Evolutionary conservation across 1,140 invertebrate species (phyloP).

Genomic region (Lepidurus apus): DNA sequence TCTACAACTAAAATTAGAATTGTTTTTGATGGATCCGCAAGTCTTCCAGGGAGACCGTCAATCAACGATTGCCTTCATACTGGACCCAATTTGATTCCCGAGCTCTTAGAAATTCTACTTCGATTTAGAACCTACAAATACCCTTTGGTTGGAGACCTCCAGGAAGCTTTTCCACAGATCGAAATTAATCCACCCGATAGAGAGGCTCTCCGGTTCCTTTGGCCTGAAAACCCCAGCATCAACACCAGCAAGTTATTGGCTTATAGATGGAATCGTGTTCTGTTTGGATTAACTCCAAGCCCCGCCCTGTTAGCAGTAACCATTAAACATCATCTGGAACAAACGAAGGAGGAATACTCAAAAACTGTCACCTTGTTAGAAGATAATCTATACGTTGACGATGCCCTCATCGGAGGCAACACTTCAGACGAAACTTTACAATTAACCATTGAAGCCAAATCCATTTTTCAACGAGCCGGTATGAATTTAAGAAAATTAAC

Average conservation of each 20-base stretch:
- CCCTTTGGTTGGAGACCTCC: neutral
- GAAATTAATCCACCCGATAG: neutral
- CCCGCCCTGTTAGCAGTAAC: neutral
- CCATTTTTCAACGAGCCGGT: neutral
- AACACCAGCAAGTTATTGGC: neutral
- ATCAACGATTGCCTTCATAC: conserved; percentile 15
- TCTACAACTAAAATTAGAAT: neutral
- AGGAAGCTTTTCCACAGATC: conserved; percentile 24
- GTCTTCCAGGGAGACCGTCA: neutral
- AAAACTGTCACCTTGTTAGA: neutral
- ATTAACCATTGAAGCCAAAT: neutral
- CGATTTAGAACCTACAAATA: neutral
- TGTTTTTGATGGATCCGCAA: conserved; percentile 32
- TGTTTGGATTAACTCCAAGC: neutral
- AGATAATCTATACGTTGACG: conserved; percentile 45
- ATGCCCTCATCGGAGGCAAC: conserved; percentile 43
- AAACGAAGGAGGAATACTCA: neutral
- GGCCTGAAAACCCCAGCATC: neutral
- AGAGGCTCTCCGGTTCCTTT: neutral
- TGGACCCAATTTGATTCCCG: conserved; percentile 17
- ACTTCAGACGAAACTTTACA: conserved; percentile 33
- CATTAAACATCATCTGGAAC: neutral
- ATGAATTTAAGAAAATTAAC: neutral
- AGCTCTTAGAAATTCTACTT: neutral
- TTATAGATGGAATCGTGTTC: neutral